Percentiles rank a stretch among this genome's conserved stretches.
Conservation (phyloP, 2,888 invertebrate species). For the Drosophila bunnanda region DNA sequence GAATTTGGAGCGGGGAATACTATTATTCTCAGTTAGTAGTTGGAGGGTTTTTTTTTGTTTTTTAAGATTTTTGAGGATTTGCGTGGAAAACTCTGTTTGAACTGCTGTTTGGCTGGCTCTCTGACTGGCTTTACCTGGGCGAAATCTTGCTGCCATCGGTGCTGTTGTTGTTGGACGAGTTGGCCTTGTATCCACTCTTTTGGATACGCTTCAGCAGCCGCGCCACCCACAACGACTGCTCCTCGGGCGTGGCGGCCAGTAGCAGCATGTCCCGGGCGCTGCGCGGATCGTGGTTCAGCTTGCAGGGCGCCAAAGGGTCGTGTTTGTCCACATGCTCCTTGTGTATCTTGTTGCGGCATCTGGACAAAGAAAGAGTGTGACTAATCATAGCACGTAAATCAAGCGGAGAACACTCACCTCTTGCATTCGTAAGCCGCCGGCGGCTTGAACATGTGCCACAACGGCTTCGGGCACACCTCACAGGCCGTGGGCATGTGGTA, state of each 20-base stretch:
- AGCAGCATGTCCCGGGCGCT: slow-evolving; percentile 97
- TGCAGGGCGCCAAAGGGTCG: slow-evolving; percentile 96
- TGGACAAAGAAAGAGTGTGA: slow-evolving; percentile 84
- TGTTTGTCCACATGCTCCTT: slow-evolving; percentile 95
- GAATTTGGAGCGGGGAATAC: not conserved
- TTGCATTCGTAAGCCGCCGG: slow-evolving; percentile 98
- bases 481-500: slow-evolving; percentile 99
- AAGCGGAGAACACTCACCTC: slow-evolving; percentile 85
- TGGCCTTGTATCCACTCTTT: slow-evolving; percentile 96
- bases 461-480: slow-evolving; percentile 98
- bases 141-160: slow-evolving; percentile 89
- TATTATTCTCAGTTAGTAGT: not conserved
- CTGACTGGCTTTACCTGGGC: slow-evolving; percentile 88
- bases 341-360: slow-evolving; percentile 98
- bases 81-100: not conserved
- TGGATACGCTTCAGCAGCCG: slow-evolving; percentile 96
- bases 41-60: not conserved
- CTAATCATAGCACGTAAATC: rapidly evolving
- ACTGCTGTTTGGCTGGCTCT: slow-evolving; percentile 1
- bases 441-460: slow-evolving; percentile 99
- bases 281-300: slow-evolving; percentile 97
- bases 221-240: slow-evolving; percentile 97
- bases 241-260: slow-evolving; percentile 93
- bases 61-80: not conserved
- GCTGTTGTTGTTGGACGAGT: slow-evolving; percentile 86